Conservation (phyloP, 1,140 invertebrate genomes). For the Venturia canescens region DNA sequence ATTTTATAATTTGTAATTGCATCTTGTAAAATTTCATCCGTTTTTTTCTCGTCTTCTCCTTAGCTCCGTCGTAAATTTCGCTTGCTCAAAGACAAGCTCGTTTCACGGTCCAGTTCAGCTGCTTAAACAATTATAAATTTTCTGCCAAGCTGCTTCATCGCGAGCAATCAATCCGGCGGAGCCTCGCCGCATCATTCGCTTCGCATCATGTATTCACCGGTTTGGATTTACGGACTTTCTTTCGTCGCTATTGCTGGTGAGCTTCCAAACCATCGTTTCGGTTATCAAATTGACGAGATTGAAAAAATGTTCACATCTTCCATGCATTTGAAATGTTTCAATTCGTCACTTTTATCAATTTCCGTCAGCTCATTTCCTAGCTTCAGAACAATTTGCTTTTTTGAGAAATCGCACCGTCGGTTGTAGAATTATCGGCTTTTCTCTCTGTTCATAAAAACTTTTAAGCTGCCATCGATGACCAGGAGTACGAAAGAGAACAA, state of each 20-base stretch:
- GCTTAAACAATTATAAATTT: background rate
- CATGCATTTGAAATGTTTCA: no score
- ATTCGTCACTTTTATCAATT: no score
- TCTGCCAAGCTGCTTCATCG: background rate
- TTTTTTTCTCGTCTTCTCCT: background rate
- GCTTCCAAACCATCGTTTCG: background rate
- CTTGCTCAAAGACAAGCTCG: background rate
- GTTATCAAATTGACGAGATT: no score
- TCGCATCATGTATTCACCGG: background rate
- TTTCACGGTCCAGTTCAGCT: conserved; percentile 15
- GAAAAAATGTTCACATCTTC: no score
- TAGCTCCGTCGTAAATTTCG: background rate
- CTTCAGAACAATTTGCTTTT: background rate
- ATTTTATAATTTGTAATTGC: conserved; percentile 3
- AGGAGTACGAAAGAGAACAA: no score
- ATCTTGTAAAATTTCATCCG: background rate
- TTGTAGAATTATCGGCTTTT: background rate
- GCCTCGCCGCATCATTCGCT: background rate
- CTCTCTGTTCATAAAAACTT: background rate
- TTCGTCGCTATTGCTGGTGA: background rate
- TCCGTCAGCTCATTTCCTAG: no score
- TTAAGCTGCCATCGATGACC: background rate
- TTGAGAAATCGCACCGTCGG: background rate
- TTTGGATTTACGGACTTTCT: background rate
- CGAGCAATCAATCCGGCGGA: background rate